Evolutionary conservation across 2,113 vertebrate species (phyloP).

Genomic region (Calidris pygmaea): DNA sequence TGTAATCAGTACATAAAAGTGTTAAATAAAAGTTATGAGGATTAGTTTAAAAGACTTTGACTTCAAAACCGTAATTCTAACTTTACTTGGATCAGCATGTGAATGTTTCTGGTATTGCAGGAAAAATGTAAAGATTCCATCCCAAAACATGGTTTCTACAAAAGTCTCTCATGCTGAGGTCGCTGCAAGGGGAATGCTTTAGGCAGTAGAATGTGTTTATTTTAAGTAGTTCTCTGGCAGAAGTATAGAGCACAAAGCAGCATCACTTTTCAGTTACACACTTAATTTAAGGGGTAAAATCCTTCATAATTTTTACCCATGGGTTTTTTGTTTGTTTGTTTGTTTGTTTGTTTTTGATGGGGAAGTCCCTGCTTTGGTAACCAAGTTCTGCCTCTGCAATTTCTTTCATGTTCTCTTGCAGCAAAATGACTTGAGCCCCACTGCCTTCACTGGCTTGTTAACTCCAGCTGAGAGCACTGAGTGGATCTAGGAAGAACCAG

Average conservation of each 20-base stretch:
- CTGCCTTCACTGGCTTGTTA: not conserved
- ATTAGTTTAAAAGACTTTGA: not conserved
- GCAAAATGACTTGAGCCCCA: rapidly evolving
- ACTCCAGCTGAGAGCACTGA: not conserved
- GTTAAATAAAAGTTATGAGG: not conserved
- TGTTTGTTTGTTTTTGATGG: not conserved
- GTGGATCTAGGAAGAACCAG: not conserved
- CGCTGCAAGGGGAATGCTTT: not conserved
- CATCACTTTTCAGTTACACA: rapidly evolving
- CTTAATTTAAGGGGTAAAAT: not conserved
- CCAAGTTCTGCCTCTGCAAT: not conserved
- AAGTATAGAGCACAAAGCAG: rapidly evolving
- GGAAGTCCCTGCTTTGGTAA: no score
- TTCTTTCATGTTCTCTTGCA: no score
- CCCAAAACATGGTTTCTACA: not conserved
- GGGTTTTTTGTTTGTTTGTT: no score
- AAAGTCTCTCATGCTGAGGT: not conserved
- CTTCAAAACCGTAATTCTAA: not conserved
- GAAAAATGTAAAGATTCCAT: not conserved
- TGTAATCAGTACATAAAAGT: not conserved
- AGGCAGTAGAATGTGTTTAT: rapidly evolving
- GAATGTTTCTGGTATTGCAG: not conserved
- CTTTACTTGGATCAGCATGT: not conserved
- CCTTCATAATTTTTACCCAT: rapidly evolving
- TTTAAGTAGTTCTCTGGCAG: not conserved